A percentile compares a stretch with the other conserved stretches of the same genome.
phyloP scores from a whole-genome alignment of 2,113 vertebrate species.

The Mustela lutreola region DNA sequence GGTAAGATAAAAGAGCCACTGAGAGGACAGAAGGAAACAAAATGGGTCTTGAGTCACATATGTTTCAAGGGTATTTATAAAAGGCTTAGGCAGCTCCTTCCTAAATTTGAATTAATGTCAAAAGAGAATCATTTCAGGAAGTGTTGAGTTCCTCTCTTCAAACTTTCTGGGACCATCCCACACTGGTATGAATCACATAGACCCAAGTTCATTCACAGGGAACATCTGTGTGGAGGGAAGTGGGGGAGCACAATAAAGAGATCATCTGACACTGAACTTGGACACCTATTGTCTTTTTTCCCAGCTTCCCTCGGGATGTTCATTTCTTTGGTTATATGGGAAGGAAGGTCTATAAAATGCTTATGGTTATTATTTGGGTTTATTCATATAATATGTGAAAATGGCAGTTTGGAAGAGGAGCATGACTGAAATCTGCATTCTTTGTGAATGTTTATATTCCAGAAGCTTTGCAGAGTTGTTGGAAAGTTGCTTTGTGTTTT shows the following conservation, averaged over 20 bases:
- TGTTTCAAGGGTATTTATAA: conserved; percentile 59
- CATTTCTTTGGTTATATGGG: neutral
- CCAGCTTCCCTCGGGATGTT: neutral
- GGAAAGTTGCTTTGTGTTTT: neutral
- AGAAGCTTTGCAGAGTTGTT: conserved; percentile 45
- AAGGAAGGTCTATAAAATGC: conserved; percentile 44
- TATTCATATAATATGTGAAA: conserved; percentile 17
- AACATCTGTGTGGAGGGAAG: conserved; percentile 51
- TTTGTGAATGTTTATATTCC: conserved; percentile 50
- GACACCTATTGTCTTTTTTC: conserved; percentile 53
- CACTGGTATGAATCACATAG: neutral
- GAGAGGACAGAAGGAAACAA: conserved; percentile 73
- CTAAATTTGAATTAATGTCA: conserved; percentile 75
- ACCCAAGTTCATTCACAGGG: conserved; percentile 58
- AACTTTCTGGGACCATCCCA: conserved; percentile 37
- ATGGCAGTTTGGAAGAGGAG: neutral
- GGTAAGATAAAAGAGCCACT: conserved; percentile 70
- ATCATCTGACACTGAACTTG: conserved; percentile 1
- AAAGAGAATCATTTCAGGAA: conserved; percentile 76
- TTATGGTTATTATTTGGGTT: neutral
- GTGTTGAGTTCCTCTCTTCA: conserved; percentile 75
- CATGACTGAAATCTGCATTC: neutral
- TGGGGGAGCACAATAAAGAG: neutral
- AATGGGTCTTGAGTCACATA: conserved; percentile 41
- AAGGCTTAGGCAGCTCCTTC: conserved; percentile 74